A percentile compares a stretch with the other conserved stretches of the same genome.
Conservation (phyloP, 1,140 invertebrate genomes). For the Lordiphosa stackelbergi region DNA sequence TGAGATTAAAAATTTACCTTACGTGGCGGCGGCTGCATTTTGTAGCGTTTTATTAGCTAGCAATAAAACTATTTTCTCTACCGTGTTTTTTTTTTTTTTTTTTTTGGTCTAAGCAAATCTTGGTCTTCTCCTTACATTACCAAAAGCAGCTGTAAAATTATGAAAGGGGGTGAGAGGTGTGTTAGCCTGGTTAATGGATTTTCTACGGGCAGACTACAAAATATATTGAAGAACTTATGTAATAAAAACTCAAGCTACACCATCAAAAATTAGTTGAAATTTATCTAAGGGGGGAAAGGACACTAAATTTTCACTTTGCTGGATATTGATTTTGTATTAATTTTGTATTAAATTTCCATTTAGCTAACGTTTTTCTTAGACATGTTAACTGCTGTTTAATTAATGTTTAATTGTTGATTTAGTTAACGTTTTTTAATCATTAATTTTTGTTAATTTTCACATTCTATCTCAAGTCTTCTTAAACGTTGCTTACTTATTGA, state of each 20-base stretch:
- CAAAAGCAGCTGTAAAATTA: slow-evolving; percentile 50
- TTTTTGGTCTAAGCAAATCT: slow-evolving; percentile 18
- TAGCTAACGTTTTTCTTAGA: slow-evolving; percentile 73
- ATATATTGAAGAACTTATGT: slow-evolving; percentile 43
- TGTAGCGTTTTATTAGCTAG: slow-evolving; percentile 44
- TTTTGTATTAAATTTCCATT: slow-evolving; percentile 16
- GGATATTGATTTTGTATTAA: neutral
- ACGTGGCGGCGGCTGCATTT: slow-evolving; percentile 76
- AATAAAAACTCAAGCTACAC: slow-evolving; percentile 17
- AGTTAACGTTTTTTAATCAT: slow-evolving; percentile 18
- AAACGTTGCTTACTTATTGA: slow-evolving; percentile 67
- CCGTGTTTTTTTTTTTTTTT: slow-evolving; percentile 22
- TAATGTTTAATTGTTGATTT: slow-evolving; percentile 18
- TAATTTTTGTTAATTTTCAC: slow-evolving; percentile 24
- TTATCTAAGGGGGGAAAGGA: slow-evolving; percentile 5
- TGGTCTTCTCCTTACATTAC: slow-evolving; percentile 52
- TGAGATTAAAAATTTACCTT: slow-evolving; percentile 51
- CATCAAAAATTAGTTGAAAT: slow-evolving; percentile 7
- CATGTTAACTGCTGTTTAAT: slow-evolving; percentile 23
- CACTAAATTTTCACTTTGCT: slow-evolving; percentile 5
- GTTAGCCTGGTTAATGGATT: slow-evolving; percentile 39
- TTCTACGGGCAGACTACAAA: neutral
- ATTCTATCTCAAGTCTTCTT: slow-evolving; percentile 26
- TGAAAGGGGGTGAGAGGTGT: neutral
- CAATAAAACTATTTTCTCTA: slow-evolving; percentile 21